These are phyloP conservation scores for Hartigia nigra DNA, from an alignment of 2,888 invertebrate species.

Conservation along the genomic window DNA sequence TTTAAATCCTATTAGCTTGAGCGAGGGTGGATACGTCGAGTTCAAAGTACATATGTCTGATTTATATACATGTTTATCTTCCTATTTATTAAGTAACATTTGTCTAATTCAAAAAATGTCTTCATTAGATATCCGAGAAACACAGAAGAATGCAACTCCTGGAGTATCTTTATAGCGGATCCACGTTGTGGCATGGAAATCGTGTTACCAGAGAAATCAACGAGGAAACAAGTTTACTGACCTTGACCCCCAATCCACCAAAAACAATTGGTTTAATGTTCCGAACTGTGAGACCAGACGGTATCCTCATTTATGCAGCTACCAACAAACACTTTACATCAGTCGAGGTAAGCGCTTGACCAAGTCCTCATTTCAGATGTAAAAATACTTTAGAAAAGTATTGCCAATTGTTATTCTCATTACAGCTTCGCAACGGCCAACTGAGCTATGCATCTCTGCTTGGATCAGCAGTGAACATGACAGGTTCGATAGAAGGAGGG, in stretches of 20 bases:
- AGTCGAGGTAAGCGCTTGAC: slow-evolving; percentile 71
- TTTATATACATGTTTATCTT: not conserved
- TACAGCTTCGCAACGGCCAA: slow-evolving; percentile 76
- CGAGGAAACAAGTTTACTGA: slow-evolving; percentile 41
- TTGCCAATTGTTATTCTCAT: slow-evolving; percentile 13
- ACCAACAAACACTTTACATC: slow-evolving; percentile 89
- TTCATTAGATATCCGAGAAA: slow-evolving; percentile 77
- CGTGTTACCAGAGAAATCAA: slow-evolving; percentile 42
- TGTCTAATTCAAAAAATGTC: not conserved
- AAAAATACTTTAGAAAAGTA: not conserved
- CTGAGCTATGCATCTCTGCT: slow-evolving; percentile 84
- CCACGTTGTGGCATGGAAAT: slow-evolving; percentile 74
- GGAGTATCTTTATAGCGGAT: slow-evolving; percentile 81
- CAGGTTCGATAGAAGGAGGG: slow-evolving; percentile 71
- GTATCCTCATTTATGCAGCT: slow-evolving; percentile 86
- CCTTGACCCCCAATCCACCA: slow-evolving; percentile 66
- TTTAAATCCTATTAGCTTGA: slow-evolving; percentile 82
- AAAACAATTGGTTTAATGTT: slow-evolving; percentile 85
- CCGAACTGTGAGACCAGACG: slow-evolving; percentile 81
- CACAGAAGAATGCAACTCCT: slow-evolving; percentile 88
- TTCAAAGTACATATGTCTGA: slow-evolving; percentile 66
- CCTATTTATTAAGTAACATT: not conserved
- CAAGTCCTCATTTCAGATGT: not conserved
- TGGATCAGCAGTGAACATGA: slow-evolving; percentile 85
- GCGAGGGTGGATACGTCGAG: slow-evolving; percentile 81